Evolutionary conservation across 2,888 invertebrate species (phyloP), one percentile per base, ranked within the genome.

Genomic region (Lasioglossum leucozonium): DNA sequence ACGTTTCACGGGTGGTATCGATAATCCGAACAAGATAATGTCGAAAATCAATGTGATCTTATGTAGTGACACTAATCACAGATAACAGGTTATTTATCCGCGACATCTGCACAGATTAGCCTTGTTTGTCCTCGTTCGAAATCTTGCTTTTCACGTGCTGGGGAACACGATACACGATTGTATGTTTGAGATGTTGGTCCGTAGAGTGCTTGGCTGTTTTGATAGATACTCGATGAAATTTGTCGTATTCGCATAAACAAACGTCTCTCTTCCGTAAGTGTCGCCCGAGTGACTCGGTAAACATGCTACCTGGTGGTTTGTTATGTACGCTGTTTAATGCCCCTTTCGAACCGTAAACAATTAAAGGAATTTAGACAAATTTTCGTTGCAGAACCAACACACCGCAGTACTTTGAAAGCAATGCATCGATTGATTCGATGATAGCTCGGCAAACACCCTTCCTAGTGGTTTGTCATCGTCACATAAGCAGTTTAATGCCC

Each of bases 21-120:
- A 55, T 72, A 37, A n/a, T 71, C 75, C 18, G 5, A 37, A 8
- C 11, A 0, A 37, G 67, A 79, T 76, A 44, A 37, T 30, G 22
- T 37, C 26, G 1, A 18, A 76, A 55, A 26, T n/a, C 67, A 51
- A 79, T 79, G 67, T 22, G 72, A 76, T 84, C 44, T 3, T 8
- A 58, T 67, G 26, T 22, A 51, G 37, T 44, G 26, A 30, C 44
- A 62, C 67, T 42, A 51, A 82, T 84, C 65, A 2, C 13, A 42
- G 79, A 84, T 76, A 77, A 85, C 42, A 10, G 5, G 76, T 84
- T 79, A 73, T 84, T 85, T 85, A 16, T 75, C 58, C 58, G 18
- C 37, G 42, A 40, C 26, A 65, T 65, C 34, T 72, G 72, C 79
- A 42, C 58, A 79, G 79, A 84, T 84, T 67, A 55, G 47, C 40